Evolutionary conservation across 2,797 vertebrate genomes (phyloP).

Genomic region (Calcarius lapponicus): DNA sequence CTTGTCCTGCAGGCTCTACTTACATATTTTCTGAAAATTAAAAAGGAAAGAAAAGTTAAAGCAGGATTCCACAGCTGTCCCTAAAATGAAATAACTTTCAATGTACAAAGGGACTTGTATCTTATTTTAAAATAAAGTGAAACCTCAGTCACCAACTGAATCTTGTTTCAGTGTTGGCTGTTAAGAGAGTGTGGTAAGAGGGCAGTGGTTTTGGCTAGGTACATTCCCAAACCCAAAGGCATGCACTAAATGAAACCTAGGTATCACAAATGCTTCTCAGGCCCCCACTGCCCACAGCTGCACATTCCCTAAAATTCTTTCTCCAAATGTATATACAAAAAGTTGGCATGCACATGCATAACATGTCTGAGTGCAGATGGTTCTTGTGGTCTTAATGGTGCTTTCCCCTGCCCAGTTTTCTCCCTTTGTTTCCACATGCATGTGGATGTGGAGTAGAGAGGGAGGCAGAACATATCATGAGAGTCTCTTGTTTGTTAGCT

Average conservation of each 20-base stretch:
- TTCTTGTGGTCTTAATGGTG: neutral
- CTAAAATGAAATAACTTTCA: neutral
- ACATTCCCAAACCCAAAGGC: neutral
- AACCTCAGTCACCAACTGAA: neutral
- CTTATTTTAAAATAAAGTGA: neutral
- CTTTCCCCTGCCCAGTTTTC: fast-evolving
- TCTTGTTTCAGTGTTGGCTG: neutral
- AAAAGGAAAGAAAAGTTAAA: neutral
- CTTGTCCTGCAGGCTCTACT: neutral
- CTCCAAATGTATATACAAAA: neutral
- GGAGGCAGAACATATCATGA: fast-evolving
- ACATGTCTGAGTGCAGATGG: neutral
- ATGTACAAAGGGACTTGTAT: neutral
- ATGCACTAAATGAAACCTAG: neutral
- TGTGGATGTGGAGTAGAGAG: neutral
- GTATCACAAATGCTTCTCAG: neutral
- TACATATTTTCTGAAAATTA: neutral
- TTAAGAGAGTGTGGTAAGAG: neutral
- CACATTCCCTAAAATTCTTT: neutral
- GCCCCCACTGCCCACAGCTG: neutral
- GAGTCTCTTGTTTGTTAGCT: neutral
- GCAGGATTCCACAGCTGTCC: neutral
- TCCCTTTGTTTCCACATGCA: neutral
- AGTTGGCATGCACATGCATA: neutral
- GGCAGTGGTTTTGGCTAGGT: neutral